Evolutionary conservation across 2,797 vertebrate genomes (phyloP), one percentile per base, ranked within the genome.

Genomic region (Betta splendens): DNA sequence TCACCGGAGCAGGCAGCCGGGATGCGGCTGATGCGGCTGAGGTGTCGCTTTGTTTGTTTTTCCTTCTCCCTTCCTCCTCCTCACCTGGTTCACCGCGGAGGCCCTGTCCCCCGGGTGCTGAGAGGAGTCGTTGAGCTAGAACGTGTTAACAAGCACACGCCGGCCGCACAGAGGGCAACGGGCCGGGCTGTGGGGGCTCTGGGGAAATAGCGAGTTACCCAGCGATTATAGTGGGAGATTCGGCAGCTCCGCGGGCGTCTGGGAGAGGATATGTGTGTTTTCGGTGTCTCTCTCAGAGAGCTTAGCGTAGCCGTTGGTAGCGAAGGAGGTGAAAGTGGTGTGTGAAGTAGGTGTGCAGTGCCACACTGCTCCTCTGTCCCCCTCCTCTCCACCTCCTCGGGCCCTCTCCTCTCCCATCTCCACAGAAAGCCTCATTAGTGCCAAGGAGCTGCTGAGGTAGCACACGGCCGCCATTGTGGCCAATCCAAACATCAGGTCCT

Each of bases 401-500:
- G 54, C 59, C 60, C 65, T 81, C 67, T 81, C 70, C 44, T 85
- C 81, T 77, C 75, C 54, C 74, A 71, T 73, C 74, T 65, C 84
- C 42, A 46, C 71, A 87, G 88, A 92, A 90, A 88, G 83, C 84
- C 81, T 91, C 75, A 87, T 94, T 93, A 91, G 88, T 53, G 61
- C 58, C 43, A 35, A 85, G 84, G 82, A 83, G 85, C 81, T 61
- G 68, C 79, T 50, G 83, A 90, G 87, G 74, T 89, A 91, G 88
- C 85, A 72, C 84, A 88, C 75, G 87, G 83, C 90, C 89, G 85
- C 87, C 89, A 93, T 94, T 93, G 91, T 90, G 86, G 85, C 84
- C 81, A 90, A 83, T 92, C 91, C 89, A 94, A 95, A 94, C 91
- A 91, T 85, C 80, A 87, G 87, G 69, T 63, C 89, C 67, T 91